A percentile compares a stretch with the other conserved stretches of the same genome.
These are phyloP conservation scores for Punctoribates punctum DNA, from an alignment of 2,888 invertebrate species.

Conservation along the genomic window DNA sequence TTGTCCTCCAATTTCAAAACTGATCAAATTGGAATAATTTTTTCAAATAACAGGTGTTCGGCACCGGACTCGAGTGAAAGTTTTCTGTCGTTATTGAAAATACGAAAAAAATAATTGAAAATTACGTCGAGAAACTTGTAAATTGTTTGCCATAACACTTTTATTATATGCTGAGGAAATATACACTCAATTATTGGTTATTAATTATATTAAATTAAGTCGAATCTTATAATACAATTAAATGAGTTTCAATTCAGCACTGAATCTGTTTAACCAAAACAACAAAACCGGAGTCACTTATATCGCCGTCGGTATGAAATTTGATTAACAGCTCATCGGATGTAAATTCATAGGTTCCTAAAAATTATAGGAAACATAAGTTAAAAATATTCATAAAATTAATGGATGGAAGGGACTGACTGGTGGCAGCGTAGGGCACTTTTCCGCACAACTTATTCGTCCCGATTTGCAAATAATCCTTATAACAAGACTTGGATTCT, in stretches of 20 bases:
- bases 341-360: constrained; percentile 48
- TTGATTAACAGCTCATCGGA: constrained; percentile 46
- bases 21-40: too few relatives aligned
- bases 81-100: too few relatives aligned
- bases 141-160: too few relatives aligned
- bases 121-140: too few relatives aligned
- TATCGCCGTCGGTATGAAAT: constrained; percentile 48
- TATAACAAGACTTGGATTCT: constrained; percentile 48
- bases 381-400: background rate
- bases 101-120: too few relatives aligned
- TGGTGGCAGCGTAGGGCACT: constrained; percentile 47
- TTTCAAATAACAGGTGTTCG: too few relatives aligned
- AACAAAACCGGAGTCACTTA: constrained; percentile 47
- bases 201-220: too few relatives aligned
- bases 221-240: background rate
- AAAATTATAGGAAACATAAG: background rate
- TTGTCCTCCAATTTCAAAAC: too few relatives aligned
- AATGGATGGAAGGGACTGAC: constrained; percentile 43
- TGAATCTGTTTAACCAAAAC: constrained; percentile 47
- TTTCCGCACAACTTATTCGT: constrained; percentile 48
- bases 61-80: too few relatives aligned
- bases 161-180: too few relatives aligned
- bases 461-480: constrained; percentile 48
- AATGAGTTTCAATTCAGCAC: constrained; percentile 40
- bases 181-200: too few relatives aligned